These are phyloP conservation scores for Pseudococcus longispinus DNA, from an alignment of 2,888 invertebrate species.

Conservation along the genomic window DNA sequence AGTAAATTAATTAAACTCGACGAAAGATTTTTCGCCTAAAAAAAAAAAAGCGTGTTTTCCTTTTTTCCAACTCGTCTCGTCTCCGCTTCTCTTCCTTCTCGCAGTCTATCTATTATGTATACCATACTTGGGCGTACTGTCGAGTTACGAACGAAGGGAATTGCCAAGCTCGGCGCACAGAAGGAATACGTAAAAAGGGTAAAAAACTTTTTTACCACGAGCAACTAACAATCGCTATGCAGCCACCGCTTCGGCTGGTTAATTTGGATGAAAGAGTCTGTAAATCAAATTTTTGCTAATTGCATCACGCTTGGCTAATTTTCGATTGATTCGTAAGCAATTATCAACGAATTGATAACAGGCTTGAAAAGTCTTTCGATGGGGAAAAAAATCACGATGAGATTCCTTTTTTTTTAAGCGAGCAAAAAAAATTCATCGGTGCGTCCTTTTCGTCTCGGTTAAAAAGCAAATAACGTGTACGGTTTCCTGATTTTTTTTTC, in stretches of 20 bases:
- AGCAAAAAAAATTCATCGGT: too few relatives aligned
- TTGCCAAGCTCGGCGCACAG: background rate
- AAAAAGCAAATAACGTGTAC: too few relatives aligned
- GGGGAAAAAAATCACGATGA: background rate
- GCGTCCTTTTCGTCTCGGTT: too few relatives aligned
- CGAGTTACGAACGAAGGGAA: too few relatives aligned
- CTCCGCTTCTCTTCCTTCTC: background rate
- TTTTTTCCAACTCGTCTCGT: background rate
- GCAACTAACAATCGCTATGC: background rate
- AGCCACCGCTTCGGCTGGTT: background rate
- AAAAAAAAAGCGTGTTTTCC: background rate
- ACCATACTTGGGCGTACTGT: background rate
- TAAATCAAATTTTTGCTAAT: conserved; percentile 42
- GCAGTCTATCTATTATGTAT: background rate
- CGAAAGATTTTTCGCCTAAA: conserved; percentile 20
- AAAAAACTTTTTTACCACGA: background rate
- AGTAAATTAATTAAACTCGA: conserved; percentile 31
- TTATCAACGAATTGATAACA: conserved; percentile 22
- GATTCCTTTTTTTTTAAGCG: background rate
- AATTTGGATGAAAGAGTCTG: conserved; percentile 35
- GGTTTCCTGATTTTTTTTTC: too few relatives aligned
- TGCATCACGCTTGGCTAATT: conserved; percentile 34
- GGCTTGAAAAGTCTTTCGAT: background rate
- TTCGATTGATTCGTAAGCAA: background rate
- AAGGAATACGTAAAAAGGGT: conserved; percentile 8